Conservation (phyloP, 2,888 invertebrate genomes). For the Drosophila mayaguana region DNA sequence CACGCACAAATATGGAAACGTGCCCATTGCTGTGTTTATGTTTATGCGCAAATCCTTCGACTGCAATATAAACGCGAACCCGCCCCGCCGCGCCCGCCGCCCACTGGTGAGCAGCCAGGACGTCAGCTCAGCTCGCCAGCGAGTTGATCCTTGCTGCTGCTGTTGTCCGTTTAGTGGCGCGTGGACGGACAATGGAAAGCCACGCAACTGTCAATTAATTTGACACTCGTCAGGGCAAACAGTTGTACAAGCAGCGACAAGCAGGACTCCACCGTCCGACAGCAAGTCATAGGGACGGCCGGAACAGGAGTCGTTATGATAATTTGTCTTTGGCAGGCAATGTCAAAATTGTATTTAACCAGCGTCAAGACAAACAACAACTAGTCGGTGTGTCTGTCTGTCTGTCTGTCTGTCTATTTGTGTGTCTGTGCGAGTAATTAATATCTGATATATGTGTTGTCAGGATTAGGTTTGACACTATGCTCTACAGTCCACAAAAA, state of each 20-base stretch:
- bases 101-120: conserved; percentile 22
- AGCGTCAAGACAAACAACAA: conserved; percentile 39
- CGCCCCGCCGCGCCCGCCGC: background rate
- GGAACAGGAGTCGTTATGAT: conserved; percentile 47
- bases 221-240: conserved; percentile 51
- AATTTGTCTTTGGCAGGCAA: conserved; percentile 64
- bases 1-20: conserved; percentile 43
- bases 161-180: conserved; percentile 43
- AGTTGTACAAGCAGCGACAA: conserved; percentile 32
- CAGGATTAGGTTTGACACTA: conserved; percentile 42
- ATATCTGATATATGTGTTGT: conserved; percentile 50
- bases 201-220: conserved; percentile 65
- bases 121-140: conserved; percentile 11
- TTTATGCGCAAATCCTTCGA: conserved; percentile 50
- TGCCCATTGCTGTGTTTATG: conserved; percentile 56
- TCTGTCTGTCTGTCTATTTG: conserved; percentile 17
- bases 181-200: conserved; percentile 52
- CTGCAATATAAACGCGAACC: conserved; percentile 33
- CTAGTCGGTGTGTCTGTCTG: conserved; percentile 18
- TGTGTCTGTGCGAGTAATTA: conserved; percentile 38
- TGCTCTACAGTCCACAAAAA: conserved; percentile 16
- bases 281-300: conserved; percentile 1
- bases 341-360: conserved; percentile 58
- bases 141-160: conserved; percentile 38
- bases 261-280: conserved; percentile 26